phyloP scores from a whole-genome alignment of 1,140 invertebrate species.

The Orchestia grillus region DNA sequence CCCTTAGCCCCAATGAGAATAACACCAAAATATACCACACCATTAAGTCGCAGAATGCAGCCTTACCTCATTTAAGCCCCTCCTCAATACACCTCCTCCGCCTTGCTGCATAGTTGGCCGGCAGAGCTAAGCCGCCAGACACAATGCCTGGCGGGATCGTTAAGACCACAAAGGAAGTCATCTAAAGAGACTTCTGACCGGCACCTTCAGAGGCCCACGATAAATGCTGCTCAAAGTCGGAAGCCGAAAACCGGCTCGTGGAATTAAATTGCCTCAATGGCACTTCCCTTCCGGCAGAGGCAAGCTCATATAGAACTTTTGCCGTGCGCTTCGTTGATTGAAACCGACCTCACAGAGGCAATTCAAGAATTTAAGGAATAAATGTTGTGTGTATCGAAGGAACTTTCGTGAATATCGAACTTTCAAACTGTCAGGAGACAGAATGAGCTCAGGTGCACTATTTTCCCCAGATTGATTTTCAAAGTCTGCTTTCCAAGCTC shows the following conservation, averaged over 20 bases:
- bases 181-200: conserved; percentile 32
- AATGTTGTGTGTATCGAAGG: neutral
- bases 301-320: neutral
- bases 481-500: neutral
- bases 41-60: too few relatives aligned
- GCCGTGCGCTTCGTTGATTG: neutral
- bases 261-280: neutral
- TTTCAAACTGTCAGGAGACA: neutral
- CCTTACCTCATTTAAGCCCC: too few relatives aligned
- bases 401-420: neutral
- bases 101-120: neutral
- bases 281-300: neutral
- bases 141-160: conserved; percentile 3
- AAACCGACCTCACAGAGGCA: neutral
- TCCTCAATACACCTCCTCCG: too few relatives aligned
- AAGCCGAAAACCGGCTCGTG: neutral
- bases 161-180: conserved; percentile 39
- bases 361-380: neutral
- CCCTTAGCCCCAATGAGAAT: too few relatives aligned
- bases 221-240: conserved; percentile 10
- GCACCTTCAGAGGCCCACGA: conserved; percentile 14
- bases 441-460: neutral
- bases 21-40: too few relatives aligned
- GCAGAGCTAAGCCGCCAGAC: neutral
- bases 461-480: neutral